Evolutionary conservation across 2,113 vertebrate species (phyloP), one percentile per base, ranked within the genome.

Genomic region (Monarcha castaneiventris): DNA sequence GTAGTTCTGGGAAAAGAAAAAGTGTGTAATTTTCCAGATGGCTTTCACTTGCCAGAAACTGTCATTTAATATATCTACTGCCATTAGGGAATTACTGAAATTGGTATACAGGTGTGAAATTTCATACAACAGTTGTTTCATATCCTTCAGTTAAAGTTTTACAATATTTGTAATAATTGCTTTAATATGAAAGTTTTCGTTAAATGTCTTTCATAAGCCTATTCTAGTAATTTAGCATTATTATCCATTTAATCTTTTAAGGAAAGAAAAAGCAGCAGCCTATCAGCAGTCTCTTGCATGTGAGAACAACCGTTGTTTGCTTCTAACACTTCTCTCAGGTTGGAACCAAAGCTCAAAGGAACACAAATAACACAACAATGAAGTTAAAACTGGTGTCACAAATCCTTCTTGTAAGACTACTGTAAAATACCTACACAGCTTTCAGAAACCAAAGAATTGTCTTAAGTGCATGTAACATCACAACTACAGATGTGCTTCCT

Each of bases 111-210:
- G 84, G 75, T 91, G 69, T 90, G 95, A 88, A 69, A 78, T 93
- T 85, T 93, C 95, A 92, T 90, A 92, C 23, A 46, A 72, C 16
- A 84, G 25, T 51, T 10, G 6, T 71, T 88, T 95, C 26, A 15
- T 10, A 32, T 64, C 80, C 46, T 39, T 84, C 58, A 62, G 30
- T 83, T 62, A 88, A 93, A 89, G 33, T 87, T 94, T 91, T 89
- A 85, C 62, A 87, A 64, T 62, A n/a, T 46, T 76, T 79, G 27
- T 96, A 86, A 64, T 80, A 95, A 97, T 90, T 90, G 51, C 74
- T 97, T 97, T 92, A 86, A 96, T 66, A 85, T 32, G 35, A 83
- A 96, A 89, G 54, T 94, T 97, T 97, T 92, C 72, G 87, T n/a
- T 46, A 54, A 72, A 91, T 46, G 13, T 74, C 77, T 87, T 94